Evolutionary conservation across 2,797 vertebrate genomes (phyloP), one percentile per base, ranked within the genome.

Genomic region (Meriones psammophilus): DNA sequence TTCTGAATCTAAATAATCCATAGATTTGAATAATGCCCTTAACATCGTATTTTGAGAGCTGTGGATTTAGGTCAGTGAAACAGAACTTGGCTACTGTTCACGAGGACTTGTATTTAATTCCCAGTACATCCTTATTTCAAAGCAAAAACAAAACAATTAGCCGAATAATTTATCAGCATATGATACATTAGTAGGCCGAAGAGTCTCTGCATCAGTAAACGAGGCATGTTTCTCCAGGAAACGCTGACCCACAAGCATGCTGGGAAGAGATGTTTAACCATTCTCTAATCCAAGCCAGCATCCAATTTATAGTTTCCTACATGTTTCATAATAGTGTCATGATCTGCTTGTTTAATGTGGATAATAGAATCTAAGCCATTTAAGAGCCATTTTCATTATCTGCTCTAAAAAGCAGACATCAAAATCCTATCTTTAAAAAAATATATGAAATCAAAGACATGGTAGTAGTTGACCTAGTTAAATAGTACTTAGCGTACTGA

Each of bases 321-420:
- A 71, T 69, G 84, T 42, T 68, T 22, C 54, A 50, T 69, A 74
- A 76, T 2, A 39, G 30, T 77, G 56, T 80, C 8, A 79, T 80
- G 15, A 46, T 76, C 33, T 20, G 30, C 7, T 74, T 91, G 56
- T 79, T 84, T 79, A 54, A n/a, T 91, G 17, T 64, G 54, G 24
- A 68, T 85, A 68, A n/a, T n/a, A 18, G 36, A 56, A 50, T 66
- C 28, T 73, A 95, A 89, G 56, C 33, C 15, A 50, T 50, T 50
- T 50, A 50, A 50, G 50, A 50, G 50, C 50, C 50, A 86, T 93
- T 96, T 91, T 92, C 36, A 42, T 71, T 89, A 46, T 88, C 17
- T 83, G 69, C 12, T 88, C n/a, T 58, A 22, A 85, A 92, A 71
- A 71, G 84, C 66, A 87, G 71, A 36, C 15, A 68, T 79, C 1